Evolutionary conservation across 2,797 vertebrate genomes (phyloP).

Genomic region (Muscicapa striata): DNA sequence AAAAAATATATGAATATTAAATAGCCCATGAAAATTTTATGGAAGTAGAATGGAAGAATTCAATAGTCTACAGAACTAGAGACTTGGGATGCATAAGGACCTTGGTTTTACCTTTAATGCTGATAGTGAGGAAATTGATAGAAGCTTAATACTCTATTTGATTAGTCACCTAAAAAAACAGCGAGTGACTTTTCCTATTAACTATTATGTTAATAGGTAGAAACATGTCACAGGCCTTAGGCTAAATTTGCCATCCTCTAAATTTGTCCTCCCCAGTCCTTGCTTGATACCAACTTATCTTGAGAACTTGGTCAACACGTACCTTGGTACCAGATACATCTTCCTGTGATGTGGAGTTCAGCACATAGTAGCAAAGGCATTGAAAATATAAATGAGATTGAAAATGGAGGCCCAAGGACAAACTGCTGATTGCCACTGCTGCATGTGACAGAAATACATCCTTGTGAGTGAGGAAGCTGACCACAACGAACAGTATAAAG

Average conservation of each 20-base stretch:
- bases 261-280: neutral
- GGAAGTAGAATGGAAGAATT: neutral
- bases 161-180: neutral
- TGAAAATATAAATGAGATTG: neutral
- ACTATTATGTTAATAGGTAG: neutral
- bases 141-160: neutral
- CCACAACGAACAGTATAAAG: neutral
- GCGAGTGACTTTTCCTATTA: neutral
- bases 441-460: neutral
- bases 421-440: neutral
- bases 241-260: neutral
- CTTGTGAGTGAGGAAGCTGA: rapidly evolving
- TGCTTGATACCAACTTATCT: neutral
- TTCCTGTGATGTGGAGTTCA: neutral
- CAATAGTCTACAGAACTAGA: neutral
- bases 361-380: neutral
- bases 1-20: neutral
- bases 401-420: neutral
- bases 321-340: neutral
- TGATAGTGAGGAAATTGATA: neutral
- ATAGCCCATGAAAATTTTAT: neutral
- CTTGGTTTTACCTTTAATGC: neutral
- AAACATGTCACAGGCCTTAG: neutral
- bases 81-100: neutral
- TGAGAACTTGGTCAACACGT: neutral